A percentile compares a stretch with the other conserved stretches of the same genome.
Conservation (phyloP, 2,113 vertebrate genomes). For the Dolichotis patagonum region DNA sequence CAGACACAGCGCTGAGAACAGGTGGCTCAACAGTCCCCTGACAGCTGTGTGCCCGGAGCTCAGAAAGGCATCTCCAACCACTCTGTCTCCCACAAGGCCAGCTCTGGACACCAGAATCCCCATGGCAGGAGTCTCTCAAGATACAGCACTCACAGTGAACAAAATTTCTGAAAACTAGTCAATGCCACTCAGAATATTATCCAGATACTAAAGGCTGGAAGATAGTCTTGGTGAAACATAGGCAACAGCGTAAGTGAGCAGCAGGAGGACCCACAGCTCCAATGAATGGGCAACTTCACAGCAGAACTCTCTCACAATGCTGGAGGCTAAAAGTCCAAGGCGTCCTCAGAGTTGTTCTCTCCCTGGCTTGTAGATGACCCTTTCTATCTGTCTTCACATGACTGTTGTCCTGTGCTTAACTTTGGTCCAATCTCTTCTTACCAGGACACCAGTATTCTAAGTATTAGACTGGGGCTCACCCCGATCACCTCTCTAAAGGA, state of each 20-base stretch:
- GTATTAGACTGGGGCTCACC: neutral
- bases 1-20: slow-evolving; percentile 63
- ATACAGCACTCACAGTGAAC: neutral
- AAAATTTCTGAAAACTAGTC: neutral
- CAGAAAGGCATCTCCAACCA: slow-evolving; percentile 20
- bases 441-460: neutral
- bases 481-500: neutral
- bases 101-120: neutral
- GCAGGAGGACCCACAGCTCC: neutral
- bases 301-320: neutral
- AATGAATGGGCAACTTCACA: neutral
- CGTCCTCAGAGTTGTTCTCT: neutral
- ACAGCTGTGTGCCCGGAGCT: slow-evolving; percentile 59
- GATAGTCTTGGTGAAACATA: neutral
- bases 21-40: slow-evolving; percentile 40
- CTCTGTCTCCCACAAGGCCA: neutral
- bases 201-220: neutral
- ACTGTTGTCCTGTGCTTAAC: neutral
- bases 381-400: neutral
- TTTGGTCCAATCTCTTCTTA: neutral
- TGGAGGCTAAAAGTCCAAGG: neutral
- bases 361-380: neutral
- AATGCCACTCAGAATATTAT: neutral
- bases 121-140: neutral
- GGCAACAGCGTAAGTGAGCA: neutral